phyloP scores from a whole-genome alignment of 2,888 invertebrate species.

The Tetrapedia diversipes region DNA sequence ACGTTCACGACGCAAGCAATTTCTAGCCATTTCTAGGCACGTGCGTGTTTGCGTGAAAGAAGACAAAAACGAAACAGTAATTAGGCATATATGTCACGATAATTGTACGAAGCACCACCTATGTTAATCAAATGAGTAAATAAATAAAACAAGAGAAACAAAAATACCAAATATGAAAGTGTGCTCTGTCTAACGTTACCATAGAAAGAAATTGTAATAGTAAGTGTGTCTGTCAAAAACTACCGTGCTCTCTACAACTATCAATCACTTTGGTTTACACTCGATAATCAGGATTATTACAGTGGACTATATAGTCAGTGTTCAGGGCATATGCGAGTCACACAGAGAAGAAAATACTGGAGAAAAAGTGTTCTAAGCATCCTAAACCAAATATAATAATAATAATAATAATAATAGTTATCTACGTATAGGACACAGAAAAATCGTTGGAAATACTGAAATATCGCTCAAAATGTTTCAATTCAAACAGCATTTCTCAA shows the following conservation, averaged over 20 bases:
- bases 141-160: conserved; percentile 43
- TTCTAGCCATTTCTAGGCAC: conserved; percentile 30
- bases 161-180: conserved; percentile 35
- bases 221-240: conserved; percentile 46
- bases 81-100: conserved; percentile 50
- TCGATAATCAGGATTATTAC: conserved; percentile 39
- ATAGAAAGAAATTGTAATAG: conserved; percentile 57
- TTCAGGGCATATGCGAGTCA: conserved; percentile 51
- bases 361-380: conserved; percentile 55
- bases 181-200: conserved; percentile 57
- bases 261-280: conserved; percentile 37
- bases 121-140: too few species aligned
- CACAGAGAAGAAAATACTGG: conserved; percentile 48
- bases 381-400: conserved; percentile 45
- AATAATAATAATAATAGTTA: too few species aligned
- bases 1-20: conserved; percentile 26
- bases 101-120: conserved; percentile 51
- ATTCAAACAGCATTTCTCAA: conserved; percentile 65
- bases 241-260: conserved; percentile 68
- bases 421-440: conserved; percentile 54
- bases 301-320: conserved; percentile 46
- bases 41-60: conserved; percentile 30
- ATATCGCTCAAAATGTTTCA: conserved; percentile 45
- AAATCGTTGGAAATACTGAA: conserved; percentile 40
- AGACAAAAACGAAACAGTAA: conserved; percentile 39